Evolutionary conservation across 1,140 invertebrate species (phyloP).

Genomic region (Platyura marginata): DNA sequence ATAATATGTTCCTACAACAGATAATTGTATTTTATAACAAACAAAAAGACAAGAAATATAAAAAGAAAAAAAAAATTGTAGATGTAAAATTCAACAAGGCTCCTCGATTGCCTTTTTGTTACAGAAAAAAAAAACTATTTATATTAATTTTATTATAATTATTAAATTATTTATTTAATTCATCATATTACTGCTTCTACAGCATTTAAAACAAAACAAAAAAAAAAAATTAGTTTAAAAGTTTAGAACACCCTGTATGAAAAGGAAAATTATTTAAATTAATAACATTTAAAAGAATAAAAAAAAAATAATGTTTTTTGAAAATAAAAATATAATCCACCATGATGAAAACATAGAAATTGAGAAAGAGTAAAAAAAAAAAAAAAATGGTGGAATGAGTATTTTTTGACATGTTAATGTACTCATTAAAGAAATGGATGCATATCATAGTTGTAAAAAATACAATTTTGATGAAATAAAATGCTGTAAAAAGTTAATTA

Average conservation of each 20-base stretch:
- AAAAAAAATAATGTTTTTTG: not conserved
- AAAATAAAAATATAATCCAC: too few relatives aligned
- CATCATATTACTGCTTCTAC: not conserved
- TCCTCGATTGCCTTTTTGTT: too few relatives aligned
- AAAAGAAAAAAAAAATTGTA: too few relatives aligned
- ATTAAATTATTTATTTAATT: too few relatives aligned
- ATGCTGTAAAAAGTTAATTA: conserved; percentile 33
- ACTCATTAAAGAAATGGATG: conserved; percentile 41
- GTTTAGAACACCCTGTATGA: not conserved
- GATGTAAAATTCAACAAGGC: too few relatives aligned
- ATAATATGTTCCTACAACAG: not conserved
- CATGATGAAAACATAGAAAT: not conserved
- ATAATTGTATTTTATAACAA: not conserved
- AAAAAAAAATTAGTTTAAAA: not conserved
- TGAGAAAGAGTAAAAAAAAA: not conserved
- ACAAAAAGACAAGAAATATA: too few relatives aligned
- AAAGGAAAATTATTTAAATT: not conserved
- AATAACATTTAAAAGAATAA: conserved; percentile 3
- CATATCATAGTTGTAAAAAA: conserved; percentile 70
- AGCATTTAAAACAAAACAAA: not conserved
- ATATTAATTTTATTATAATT: too few relatives aligned
- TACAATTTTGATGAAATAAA: conserved; percentile 39
- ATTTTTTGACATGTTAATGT: too few relatives aligned
- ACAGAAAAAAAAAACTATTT: too few relatives aligned
- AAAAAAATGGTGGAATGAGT: not conserved